A percentile compares a stretch with the other conserved stretches of the same genome.
phyloP scores from a whole-genome alignment of 2,113 vertebrate species.

The Vulpes lagopus region DNA sequence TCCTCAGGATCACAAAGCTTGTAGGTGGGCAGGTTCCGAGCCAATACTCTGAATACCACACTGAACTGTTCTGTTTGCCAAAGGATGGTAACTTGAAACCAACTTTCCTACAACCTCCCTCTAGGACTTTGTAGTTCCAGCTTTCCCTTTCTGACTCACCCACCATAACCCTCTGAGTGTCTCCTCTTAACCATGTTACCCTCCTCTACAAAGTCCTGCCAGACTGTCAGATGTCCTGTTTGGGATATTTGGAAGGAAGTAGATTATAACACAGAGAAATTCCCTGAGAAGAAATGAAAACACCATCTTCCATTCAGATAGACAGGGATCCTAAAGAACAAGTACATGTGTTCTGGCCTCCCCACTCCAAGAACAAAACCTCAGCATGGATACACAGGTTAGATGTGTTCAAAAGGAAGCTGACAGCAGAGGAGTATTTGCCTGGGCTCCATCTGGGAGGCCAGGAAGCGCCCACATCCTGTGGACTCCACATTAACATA shows the following conservation, averaged over 20 bases:
- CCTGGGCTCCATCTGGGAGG: not conserved
- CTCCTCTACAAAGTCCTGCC: not conserved
- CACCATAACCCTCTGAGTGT: not conserved
- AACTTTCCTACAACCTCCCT: not conserved
- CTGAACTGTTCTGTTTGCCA: not conserved
- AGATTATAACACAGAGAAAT: not conserved
- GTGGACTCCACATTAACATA: not conserved
- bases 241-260: not conserved
- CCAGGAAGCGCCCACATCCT: not conserved
- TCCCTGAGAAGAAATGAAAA: not conserved
- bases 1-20: not conserved
- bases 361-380: not conserved
- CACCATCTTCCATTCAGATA: not conserved
- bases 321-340: not conserved
- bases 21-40: not conserved
- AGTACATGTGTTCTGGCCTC: not conserved
- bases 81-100: not conserved
- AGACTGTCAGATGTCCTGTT: not conserved
- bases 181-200: not conserved
- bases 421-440: not conserved
- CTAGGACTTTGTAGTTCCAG: not conserved
- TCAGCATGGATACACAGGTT: not conserved
- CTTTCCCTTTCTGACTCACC: constrained; percentile 10
- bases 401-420: not conserved
- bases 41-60: not conserved